Evolutionary conservation across 2,888 invertebrate species (phyloP), one percentile per base, ranked within the genome.

Genomic region (Drosophila emarginata): DNA sequence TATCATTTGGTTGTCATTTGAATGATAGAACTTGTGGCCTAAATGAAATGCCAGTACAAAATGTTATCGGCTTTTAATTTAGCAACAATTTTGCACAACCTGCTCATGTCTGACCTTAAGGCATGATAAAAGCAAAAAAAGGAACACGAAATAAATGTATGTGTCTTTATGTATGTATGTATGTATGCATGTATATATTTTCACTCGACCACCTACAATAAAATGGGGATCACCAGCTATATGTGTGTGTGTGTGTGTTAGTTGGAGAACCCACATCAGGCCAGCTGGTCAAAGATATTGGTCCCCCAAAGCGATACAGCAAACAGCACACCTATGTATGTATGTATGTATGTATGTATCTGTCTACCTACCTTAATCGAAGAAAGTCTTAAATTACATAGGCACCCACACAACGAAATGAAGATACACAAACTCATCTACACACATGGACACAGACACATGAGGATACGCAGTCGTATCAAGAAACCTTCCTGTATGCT

Each of bases 351-450:
- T n/a, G n/a, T n/a, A n/a, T n/a, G n/a, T 32, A 18, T 18, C 15
- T 54, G 36, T 12, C 54, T 54, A 45, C 45, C 32, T 28, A 15
- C 54, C 64, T 60, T 57, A 79, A 71, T 75, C 73, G 86, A 87
- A 45, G 87, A 82, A 86, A 80, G 87, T 86, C 82, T 84, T 84
- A 80, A 83, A 80, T 82, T 87, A 87, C 82, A 83, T 63, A 80
- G 75, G 74, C 82, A 83, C 84, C 84, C 80, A 82, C 86, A 79
- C 77, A 67, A 21, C 45, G 45, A 45, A 21, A 45, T 11, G 18
- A 11, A 45, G 52, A 37, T 9, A 32, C 28, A 37, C n/a, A n/a
- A n/a, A n/a, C n/a, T n/a, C n/a, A n/a, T n/a, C n/a, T n/a, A n/a
- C n/a, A n/a, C 32, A 36, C 81, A 82, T n/a, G n/a, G n/a, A n/a